Percentiles rank a stretch among this genome's conserved stretches.
Evolutionary conservation across 2,888 invertebrate genomes (phyloP).

Genomic region (Athalia rosae): DNA sequence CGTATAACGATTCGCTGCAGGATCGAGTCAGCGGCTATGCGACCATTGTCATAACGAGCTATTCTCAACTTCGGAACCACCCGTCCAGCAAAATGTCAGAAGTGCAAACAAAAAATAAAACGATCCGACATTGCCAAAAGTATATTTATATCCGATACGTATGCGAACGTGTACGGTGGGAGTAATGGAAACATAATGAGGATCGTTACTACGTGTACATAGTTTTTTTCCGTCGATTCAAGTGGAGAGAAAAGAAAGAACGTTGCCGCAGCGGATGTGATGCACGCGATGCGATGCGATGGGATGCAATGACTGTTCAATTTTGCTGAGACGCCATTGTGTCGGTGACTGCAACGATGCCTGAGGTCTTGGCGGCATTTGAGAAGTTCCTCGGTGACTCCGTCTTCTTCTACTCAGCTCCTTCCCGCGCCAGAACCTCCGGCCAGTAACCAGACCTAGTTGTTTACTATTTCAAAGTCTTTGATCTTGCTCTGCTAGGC

Average conservation of each 20-base stretch:
- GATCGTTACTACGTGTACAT: not conserved
- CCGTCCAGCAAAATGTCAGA: no score
- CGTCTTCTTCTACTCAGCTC: slow-evolving; percentile 9
- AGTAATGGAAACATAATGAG: not conserved
- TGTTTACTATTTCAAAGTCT: slow-evolving; percentile 47
- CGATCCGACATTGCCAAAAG: no score
- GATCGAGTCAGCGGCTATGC: slow-evolving; percentile 19
- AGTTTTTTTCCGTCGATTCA: not conserved
- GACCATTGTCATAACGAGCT: not conserved
- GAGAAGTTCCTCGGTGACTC: slow-evolving; percentile 17
- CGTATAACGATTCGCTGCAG: slow-evolving; percentile 11
- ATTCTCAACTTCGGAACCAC: not conserved
- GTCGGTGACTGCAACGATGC: slow-evolving; percentile 31
- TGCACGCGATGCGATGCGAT: slow-evolving; percentile 1
- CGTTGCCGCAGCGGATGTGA: slow-evolving; percentile 33
- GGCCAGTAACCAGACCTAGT: slow-evolving; percentile 40
- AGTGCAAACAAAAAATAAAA: not conserved
- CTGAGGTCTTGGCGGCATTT: slow-evolving; percentile 31
- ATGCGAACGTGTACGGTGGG: no score
- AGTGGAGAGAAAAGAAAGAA: not conserved
- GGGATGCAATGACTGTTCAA: slow-evolving; percentile 29
- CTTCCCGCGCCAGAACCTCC: slow-evolving; percentile 21
- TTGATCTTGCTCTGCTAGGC: slow-evolving; percentile 44
- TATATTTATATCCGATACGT: no score
- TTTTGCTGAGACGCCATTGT: slow-evolving; percentile 27